Conservation (phyloP, 1,140 invertebrate genomes). For the Pogonomyrmex californicus region DNA sequence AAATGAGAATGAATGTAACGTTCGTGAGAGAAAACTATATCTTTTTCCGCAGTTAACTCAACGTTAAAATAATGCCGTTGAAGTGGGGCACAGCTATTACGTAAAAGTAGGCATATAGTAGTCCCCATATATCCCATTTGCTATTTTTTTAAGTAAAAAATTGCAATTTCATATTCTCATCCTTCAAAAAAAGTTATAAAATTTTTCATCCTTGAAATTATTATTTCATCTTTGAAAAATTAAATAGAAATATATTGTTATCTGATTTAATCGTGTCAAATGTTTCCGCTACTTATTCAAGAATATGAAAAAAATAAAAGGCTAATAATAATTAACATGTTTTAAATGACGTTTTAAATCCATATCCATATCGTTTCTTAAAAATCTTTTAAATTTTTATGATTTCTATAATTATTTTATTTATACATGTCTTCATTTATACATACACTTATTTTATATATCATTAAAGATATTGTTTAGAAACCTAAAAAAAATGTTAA, state of each 20-base stretch:
- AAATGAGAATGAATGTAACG: constrained; percentile 48
- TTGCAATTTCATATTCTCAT: background rate
- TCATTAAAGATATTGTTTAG: background rate
- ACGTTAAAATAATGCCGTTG: background rate
- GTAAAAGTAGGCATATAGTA: background rate
- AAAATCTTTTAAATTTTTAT: background rate
- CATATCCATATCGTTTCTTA: background rate
- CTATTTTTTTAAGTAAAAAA: background rate
- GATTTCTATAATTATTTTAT: background rate
- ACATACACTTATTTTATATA: background rate
- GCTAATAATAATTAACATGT: background rate
- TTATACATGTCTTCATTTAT: background rate
- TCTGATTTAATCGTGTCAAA: background rate
- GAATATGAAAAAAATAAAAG: background rate
- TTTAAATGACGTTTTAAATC: background rate
- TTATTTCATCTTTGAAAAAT: background rate
- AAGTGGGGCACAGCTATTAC: background rate
- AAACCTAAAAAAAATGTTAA: background rate
- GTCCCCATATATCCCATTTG: background rate
- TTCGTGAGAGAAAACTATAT: constrained; percentile 12
- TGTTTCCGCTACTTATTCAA: background rate
- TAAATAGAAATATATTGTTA: background rate
- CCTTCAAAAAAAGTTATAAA: too few species aligned
- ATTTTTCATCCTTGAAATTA: too few species aligned
- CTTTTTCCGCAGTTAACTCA: constrained; percentile 14